Conservation (phyloP, 2,113 vertebrate genomes). For the Micromys minutus region DNA sequence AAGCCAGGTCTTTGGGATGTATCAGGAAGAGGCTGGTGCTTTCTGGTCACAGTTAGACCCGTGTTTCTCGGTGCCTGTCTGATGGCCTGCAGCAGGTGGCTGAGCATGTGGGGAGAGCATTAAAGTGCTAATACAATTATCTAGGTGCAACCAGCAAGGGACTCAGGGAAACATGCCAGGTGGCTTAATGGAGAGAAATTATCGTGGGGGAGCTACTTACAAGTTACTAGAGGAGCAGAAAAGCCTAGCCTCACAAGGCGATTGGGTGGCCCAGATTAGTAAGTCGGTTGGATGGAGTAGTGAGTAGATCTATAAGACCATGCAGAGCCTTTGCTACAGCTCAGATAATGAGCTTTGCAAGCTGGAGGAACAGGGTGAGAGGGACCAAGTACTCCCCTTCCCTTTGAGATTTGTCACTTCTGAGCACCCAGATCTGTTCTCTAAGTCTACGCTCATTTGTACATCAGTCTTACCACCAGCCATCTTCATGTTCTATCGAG, state of each 20-base stretch:
- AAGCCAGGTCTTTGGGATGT: background rate
- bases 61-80: background rate
- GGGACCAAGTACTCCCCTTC: background rate
- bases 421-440: background rate
- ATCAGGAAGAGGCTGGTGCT: background rate
- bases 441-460: background rate
- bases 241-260: background rate
- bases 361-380: background rate
- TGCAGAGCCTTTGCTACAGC: no score
- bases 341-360: background rate
- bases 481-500: background rate
- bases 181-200: background rate
- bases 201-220: background rate
- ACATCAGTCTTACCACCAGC: background rate
- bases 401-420: background rate
- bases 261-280: background rate
- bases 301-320: background rate
- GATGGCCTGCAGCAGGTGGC: background rate
- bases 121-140: conserved; percentile 39
- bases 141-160: background rate
- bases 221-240: background rate
- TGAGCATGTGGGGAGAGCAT: conserved; percentile 23
- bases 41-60: background rate
- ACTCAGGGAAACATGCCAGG: background rate
- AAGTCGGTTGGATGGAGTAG: background rate